Evolutionary conservation across 2,797 vertebrate species (phyloP).

Genomic region (Xiphorhynchus erythropygius): DNA sequence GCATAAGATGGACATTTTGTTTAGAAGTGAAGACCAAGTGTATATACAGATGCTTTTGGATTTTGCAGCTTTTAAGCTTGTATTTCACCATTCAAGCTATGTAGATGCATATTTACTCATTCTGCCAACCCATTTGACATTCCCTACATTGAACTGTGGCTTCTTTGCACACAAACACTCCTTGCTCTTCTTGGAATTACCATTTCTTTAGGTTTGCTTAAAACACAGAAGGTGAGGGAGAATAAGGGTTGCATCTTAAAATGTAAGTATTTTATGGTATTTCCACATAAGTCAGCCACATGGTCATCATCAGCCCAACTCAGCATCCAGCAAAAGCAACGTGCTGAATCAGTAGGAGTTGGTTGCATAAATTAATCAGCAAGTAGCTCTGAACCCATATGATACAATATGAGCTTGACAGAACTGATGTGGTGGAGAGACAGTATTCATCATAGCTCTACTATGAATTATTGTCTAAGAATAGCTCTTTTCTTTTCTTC

Average conservation of each 20-base stretch:
- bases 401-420: neutral
- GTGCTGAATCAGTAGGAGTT: neutral
- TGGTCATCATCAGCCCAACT: neutral
- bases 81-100: neutral
- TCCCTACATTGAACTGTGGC: neutral
- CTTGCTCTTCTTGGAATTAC: neutral
- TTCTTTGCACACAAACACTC: neutral
- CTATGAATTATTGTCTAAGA: neutral
- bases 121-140: neutral
- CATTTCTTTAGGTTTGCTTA: neutral
- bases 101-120: neutral
- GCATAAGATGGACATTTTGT: neutral
- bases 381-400: neutral
- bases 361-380: neutral
- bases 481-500: neutral
- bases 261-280: neutral
- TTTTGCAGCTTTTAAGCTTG: neutral
- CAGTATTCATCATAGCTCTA: neutral
- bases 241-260: neutral
- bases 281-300: neutral
- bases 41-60: neutral
- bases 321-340: neutral
- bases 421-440: neutral
- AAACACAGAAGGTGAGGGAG: neutral
- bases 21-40: neutral